Evolutionary conservation across 2,888 invertebrate genomes (phyloP).

Genomic region (Heliconius erato): DNA sequence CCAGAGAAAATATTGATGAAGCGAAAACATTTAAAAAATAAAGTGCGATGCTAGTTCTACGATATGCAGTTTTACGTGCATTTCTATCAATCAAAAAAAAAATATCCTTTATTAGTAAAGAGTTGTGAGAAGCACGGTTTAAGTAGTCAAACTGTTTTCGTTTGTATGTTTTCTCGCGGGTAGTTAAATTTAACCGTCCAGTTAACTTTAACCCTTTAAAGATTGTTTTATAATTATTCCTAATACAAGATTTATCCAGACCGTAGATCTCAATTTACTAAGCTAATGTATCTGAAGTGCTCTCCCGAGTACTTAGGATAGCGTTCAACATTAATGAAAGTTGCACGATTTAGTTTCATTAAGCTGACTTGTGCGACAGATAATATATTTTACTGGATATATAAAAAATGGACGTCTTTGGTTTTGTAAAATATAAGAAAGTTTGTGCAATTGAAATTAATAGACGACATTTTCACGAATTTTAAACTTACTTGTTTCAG

Average conservation of each 20-base stretch:
- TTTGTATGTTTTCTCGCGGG: no score
- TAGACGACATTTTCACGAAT: no score
- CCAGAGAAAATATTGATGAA: no score
- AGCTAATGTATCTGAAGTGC: constrained; percentile 38
- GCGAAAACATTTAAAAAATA: no score
- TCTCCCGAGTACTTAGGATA: constrained; percentile 26
- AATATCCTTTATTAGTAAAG: no score
- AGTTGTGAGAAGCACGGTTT: no score
- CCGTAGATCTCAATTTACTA: constrained; percentile 27
- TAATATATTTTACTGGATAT: neutral
- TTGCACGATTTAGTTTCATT: constrained; percentile 39
- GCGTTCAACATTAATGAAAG: constrained; percentile 37
- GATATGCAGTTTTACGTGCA: no score
- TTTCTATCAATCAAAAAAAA: no score
- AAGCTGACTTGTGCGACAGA: constrained; percentile 16
- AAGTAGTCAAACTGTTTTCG: no score
- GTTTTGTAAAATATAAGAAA: neutral
- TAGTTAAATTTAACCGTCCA: no score
- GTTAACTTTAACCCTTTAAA: neutral
- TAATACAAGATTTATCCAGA: neutral
- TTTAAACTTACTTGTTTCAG: neutral
- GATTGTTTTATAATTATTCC: neutral
- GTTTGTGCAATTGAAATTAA: neutral
- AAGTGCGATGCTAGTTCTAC: no score
- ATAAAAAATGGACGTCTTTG: neutral